These are phyloP conservation scores for Athetis lepigone DNA, from an alignment of 2,888 invertebrate genomes.

Conservation along the genomic window DNA sequence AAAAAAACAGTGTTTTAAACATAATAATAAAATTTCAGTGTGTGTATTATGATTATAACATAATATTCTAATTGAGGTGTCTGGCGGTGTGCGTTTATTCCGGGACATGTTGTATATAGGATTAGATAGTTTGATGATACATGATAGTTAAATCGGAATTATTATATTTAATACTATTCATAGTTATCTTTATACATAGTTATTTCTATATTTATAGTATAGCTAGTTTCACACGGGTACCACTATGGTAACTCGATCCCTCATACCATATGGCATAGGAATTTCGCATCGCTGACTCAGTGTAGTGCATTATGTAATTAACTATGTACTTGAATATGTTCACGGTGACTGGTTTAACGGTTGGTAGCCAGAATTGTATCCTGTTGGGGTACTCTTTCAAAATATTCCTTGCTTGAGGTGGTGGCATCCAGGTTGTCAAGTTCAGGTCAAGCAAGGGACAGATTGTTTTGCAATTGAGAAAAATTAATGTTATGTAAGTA, in stretches of 20 bases:
- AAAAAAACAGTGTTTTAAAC: too few species aligned
- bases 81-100: too few species aligned
- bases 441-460: too few species aligned
- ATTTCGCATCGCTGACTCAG: constrained; percentile 62
- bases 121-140: too few species aligned
- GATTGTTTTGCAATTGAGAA: too few species aligned
- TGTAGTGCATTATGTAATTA: constrained; percentile 52
- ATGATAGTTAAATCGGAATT: background rate
- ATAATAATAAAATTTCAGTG: too few species aligned
- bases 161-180: background rate
- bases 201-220: constrained; percentile 1
- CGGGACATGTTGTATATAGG: too few species aligned
- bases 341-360: constrained; percentile 36
- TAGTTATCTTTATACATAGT: constrained; percentile 10
- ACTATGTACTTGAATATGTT: constrained; percentile 30
- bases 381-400: background rate
- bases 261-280: constrained; percentile 61
- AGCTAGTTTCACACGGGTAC: constrained; percentile 57
- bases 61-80: too few species aligned
- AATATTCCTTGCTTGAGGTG: too few species aligned
- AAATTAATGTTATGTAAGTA: too few species aligned
- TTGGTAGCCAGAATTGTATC: constrained; percentile 15
- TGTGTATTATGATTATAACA: too few species aligned
- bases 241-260: constrained; percentile 49
- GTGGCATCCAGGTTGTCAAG: too few species aligned